Evolutionary conservation across 2,113 vertebrate species (phyloP).

Genomic region (Myocastor coypus): DNA sequence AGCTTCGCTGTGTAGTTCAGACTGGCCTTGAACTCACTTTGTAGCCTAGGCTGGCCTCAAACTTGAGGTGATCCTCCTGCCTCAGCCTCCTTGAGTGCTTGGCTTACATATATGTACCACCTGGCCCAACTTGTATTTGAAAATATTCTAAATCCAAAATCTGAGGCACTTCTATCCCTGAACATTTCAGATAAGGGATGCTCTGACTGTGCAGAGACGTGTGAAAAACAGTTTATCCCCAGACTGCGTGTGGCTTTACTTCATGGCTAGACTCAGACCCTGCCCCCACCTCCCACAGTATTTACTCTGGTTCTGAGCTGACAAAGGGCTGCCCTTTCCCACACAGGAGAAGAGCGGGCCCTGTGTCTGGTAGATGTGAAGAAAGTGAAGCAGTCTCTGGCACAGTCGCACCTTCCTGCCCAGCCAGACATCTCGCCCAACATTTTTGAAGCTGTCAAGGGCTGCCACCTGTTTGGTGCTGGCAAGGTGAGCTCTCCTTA

Average conservation of each 20-base stretch:
- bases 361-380: constrained; percentile 97
- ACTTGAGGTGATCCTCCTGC: too few species aligned
- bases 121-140: too few species aligned
- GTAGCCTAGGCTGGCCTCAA: too few species aligned
- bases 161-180: neutral
- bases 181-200: neutral
- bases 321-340: neutral
- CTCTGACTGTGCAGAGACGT: neutral
- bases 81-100: too few species aligned
- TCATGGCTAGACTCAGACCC: neutral
- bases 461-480: constrained; percentile 97
- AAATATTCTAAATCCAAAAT: neutral
- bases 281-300: neutral
- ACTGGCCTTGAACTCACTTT: too few species aligned
- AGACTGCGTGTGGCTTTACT: neutral
- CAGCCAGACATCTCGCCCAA: constrained; percentile 95
- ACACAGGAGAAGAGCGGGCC: constrained; percentile 95
- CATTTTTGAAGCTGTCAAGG: constrained; percentile 97
- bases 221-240: neutral
- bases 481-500: constrained; percentile 90
- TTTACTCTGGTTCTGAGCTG: neutral
- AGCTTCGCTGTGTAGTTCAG: too few species aligned
- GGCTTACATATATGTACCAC: too few species aligned
- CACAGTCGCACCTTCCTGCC: constrained; percentile 97
- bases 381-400: constrained; percentile 97